A percentile compares a stretch with the other conserved stretches of the same genome.
Evolutionary conservation across 2,888 invertebrate species (phyloP).

Genomic region (Siphlonurus alternatus): DNA sequence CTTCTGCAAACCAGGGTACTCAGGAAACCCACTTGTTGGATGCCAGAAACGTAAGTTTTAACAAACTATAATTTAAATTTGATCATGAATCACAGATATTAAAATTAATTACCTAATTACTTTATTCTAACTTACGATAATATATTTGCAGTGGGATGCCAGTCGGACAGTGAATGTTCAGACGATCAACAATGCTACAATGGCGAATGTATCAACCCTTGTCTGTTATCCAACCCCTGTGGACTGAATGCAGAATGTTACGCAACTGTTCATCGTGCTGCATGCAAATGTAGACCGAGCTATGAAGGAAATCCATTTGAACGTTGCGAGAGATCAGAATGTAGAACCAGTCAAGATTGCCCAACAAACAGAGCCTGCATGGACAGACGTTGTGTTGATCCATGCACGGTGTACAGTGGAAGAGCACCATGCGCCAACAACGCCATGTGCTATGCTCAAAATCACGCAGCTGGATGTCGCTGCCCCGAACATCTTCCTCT

Average conservation of each 20-base stretch:
- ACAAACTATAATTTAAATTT: background rate
- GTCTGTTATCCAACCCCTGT: slow-evolving; percentile 61
- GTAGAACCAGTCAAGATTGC: slow-evolving; percentile 62
- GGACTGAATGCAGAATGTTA: slow-evolving; percentile 71
- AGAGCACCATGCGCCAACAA: slow-evolving; percentile 63
- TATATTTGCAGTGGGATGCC: slow-evolving; percentile 51
- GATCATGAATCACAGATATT: background rate
- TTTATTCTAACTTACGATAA: background rate
- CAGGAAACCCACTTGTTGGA: slow-evolving; percentile 69
- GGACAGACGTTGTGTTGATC: slow-evolving; percentile 56
- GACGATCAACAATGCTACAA: slow-evolving; percentile 66
- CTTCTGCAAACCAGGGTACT: slow-evolving; percentile 62
- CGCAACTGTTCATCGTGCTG: slow-evolving; percentile 46
- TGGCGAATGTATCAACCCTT: slow-evolving; percentile 65
- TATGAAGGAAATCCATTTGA: slow-evolving; percentile 65
- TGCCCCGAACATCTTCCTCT: slow-evolving; percentile 63
- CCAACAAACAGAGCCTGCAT: slow-evolving; percentile 56
- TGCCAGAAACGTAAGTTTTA: slow-evolving; percentile 47
- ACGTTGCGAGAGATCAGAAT: slow-evolving; percentile 60
- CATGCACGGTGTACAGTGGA: slow-evolving; percentile 45
- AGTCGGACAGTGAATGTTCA: slow-evolving; percentile 65
- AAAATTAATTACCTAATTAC: background rate
- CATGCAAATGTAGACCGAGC: slow-evolving; percentile 62
- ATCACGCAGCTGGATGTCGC: slow-evolving; percentile 64
- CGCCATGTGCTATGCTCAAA: slow-evolving; percentile 61